phyloP scores from a whole-genome alignment of 2,797 vertebrate species.

The Sebastolobus alascanus region DNA sequence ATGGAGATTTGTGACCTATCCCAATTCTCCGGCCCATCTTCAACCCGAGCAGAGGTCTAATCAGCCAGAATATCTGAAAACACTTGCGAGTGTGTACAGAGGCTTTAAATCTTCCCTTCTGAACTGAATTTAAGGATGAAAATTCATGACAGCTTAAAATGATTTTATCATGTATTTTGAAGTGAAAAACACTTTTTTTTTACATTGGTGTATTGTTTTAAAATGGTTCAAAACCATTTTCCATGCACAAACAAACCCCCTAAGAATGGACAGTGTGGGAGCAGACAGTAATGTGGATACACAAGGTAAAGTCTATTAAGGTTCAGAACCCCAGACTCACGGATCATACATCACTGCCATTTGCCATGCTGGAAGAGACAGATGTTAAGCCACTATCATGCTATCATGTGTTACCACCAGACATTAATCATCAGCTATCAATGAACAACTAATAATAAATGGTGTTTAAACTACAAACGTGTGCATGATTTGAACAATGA shows the following conservation, averaged over 20 bases:
- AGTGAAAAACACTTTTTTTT: conserved; percentile 18
- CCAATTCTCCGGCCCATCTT: too few relatives aligned
- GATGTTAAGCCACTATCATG: conserved; percentile 36
- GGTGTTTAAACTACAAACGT: conserved; percentile 2
- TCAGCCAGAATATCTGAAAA: background rate
- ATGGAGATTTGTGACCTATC: background rate
- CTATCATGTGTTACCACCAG: conserved; percentile 42
- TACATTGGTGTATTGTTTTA: background rate
- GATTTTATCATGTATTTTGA: conserved; percentile 11
- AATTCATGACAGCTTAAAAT: background rate
- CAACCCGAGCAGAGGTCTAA: background rate
- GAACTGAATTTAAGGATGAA: conserved; percentile 6
- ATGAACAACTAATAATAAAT: conserved; percentile 7
- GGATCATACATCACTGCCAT: conserved; percentile 47
- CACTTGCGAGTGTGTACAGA: background rate
- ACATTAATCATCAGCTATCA: conserved; percentile 41
- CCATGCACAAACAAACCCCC: conserved; percentile 14
- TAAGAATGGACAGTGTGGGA: conserved; percentile 17
- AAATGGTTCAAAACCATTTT: conserved; percentile 15
- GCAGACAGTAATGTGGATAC: conserved; percentile 3
- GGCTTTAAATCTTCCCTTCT: background rate
- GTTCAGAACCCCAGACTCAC: conserved; percentile 9
- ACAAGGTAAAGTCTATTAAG: conserved; percentile 9
- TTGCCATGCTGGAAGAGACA: conserved; percentile 41
- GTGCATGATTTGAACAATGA: conserved; percentile 16